These are phyloP conservation scores for Neuroscelio doddi DNA, from an alignment of 2,888 invertebrate genomes.

Conservation along the genomic window DNA sequence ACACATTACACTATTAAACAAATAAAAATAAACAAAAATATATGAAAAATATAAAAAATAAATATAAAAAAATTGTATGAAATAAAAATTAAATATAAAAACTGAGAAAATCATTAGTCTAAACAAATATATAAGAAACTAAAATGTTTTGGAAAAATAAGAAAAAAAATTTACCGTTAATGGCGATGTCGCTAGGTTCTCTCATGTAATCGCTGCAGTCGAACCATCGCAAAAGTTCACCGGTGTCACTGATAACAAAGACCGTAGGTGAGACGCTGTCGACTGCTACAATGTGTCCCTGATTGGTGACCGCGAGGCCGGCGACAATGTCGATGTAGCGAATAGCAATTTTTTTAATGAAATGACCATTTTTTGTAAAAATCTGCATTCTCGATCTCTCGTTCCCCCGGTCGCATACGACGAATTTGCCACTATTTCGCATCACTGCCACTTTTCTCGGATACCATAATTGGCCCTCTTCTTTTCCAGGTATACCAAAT, in stretches of 20 bases:
- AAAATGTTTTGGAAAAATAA: too few relatives aligned
- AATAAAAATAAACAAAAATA: too few relatives aligned
- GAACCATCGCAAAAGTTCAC: slow-evolving; percentile 95
- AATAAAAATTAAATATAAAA: too few relatives aligned
- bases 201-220: slow-evolving; percentile 98
- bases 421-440: slow-evolving; percentile 89
- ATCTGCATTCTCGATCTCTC: slow-evolving; percentile 98
- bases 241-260: slow-evolving; percentile 93
- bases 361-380: slow-evolving; percentile 95
- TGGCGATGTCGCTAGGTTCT: slow-evolving; percentile 97
- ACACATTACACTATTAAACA: too few relatives aligned
- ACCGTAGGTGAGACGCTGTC: slow-evolving; percentile 98
- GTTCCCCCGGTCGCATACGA: slow-evolving; percentile 98
- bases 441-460: slow-evolving; percentile 96
- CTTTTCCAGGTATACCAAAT: slow-evolving; percentile 95
- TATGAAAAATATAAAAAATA: too few relatives aligned
- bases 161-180: slow-evolving; percentile 78
- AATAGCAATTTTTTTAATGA: slow-evolving; percentile 94
- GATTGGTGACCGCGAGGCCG: slow-evolving; percentile 92
- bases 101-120: too few relatives aligned
- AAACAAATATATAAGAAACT: too few relatives aligned
- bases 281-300: slow-evolving; percentile 95
- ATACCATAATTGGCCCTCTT: slow-evolving; percentile 97
- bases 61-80: too few relatives aligned
- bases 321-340: slow-evolving; percentile 93